These are phyloP conservation scores for Erannis defoliaria DNA, from an alignment of 2,888 invertebrate genomes.

Conservation along the genomic window DNA sequence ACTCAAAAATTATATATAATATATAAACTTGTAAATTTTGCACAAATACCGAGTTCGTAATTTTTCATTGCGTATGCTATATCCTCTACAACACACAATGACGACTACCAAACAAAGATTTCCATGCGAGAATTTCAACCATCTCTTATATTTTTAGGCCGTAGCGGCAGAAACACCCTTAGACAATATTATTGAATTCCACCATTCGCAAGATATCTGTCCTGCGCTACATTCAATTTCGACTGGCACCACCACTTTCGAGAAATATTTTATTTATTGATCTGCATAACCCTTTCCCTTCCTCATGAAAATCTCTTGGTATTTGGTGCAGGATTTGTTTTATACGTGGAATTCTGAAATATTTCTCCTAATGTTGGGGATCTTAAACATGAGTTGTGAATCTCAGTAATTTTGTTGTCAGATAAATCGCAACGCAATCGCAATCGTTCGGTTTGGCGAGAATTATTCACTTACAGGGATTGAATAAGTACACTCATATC, in stretches of 20 bases:
- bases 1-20: no score
- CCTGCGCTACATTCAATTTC: conserved; percentile 58
- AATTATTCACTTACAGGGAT: no score
- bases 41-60: neutral
- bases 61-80: neutral
- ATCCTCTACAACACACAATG: neutral
- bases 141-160: conserved; percentile 49
- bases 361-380: conserved; percentile 17
- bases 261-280: conserved; percentile 67
- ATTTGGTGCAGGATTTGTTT: conserved; percentile 47
- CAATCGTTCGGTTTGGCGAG: no score
- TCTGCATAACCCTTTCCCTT: conserved; percentile 58
- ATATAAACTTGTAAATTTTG: neutral
- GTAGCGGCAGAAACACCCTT: conserved; percentile 49
- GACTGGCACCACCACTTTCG: conserved; percentile 53
- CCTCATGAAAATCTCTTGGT: conserved; percentile 51
- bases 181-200: conserved; percentile 71
- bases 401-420: conserved; percentile 11
- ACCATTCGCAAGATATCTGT: conserved; percentile 54
- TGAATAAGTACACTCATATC: no score
- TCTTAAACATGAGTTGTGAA: conserved; percentile 15
- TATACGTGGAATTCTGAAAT: conserved; percentile 31
- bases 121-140: conserved; percentile 48
- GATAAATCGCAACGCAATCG: no score
- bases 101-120: conserved; percentile 43